phyloP scores from a whole-genome alignment of 2,113 vertebrate genomes.

The Neolamprologus sp. region DNA sequence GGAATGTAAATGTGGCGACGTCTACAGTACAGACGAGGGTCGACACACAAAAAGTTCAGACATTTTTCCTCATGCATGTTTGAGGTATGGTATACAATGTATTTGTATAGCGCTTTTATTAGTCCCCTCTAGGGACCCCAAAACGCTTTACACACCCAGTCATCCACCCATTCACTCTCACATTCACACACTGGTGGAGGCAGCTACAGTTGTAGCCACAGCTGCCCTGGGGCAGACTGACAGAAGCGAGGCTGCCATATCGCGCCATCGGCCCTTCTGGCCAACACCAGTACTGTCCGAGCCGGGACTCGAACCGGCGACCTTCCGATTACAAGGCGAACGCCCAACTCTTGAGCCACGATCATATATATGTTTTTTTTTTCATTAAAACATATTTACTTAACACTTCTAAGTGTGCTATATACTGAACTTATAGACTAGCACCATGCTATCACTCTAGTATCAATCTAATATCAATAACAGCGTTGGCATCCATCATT shows the following conservation, averaged over 20 bases:
- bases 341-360: too few relatives aligned
- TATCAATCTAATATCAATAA: background rate
- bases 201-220: too few relatives aligned
- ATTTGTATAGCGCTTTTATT: rapidly evolving
- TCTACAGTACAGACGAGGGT: background rate
- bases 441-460: rapidly evolving
- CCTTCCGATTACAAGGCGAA: too few relatives aligned
- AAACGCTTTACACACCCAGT: rapidly evolving
- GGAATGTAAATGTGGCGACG: background rate
- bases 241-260: too few relatives aligned
- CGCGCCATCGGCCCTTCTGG: too few relatives aligned
- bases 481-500: rapidly evolving
- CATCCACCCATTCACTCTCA: rapidly evolving
- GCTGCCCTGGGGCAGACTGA: too few relatives aligned
- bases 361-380: background rate
- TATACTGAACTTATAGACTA: rapidly evolving
- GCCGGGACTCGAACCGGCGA: rapidly evolving
- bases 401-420: background rate
- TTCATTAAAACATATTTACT: background rate
- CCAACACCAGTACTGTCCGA: too few relatives aligned
- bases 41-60: background rate
- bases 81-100: background rate
- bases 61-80: rapidly evolving
- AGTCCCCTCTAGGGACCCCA: too few relatives aligned
- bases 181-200: too few relatives aligned